These are phyloP conservation scores for Turdus rufiventris DNA, from an alignment of 2,113 vertebrate genomes.

Conservation along the genomic window DNA sequence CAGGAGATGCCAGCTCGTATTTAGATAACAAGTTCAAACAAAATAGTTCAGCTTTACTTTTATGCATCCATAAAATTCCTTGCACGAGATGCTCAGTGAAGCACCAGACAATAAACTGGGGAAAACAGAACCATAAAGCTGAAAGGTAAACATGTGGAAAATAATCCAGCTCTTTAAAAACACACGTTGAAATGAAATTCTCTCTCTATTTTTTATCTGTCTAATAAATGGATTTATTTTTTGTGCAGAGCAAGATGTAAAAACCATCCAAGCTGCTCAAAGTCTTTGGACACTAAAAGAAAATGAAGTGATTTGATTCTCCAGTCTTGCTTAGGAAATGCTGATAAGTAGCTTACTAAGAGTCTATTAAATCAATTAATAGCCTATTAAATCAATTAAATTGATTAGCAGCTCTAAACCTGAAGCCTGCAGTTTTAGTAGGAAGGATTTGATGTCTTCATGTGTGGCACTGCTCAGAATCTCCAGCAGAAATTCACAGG, in stretches of 20 bases:
- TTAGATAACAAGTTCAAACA: not conserved
- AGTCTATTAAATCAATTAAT: not conserved
- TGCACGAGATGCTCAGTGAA: not conserved
- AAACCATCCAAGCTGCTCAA: not conserved
- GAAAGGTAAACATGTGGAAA: not conserved
- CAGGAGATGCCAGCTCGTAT: not conserved
- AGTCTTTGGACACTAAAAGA: not conserved
- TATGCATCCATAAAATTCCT: constrained; percentile 23
- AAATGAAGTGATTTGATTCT: not conserved
- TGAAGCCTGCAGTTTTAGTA: not conserved
- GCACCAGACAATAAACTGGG: not conserved
- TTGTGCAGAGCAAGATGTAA: not conserved
- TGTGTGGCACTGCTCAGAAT: not conserved
- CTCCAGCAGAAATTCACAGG: not conserved
- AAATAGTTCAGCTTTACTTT: not conserved
- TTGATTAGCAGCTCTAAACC: not conserved
- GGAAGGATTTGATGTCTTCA: not conserved
- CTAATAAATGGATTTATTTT: not conserved
- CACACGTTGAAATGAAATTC: not conserved
- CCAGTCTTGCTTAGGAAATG: not conserved
- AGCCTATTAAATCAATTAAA: not conserved
- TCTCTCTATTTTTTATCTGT: not conserved
- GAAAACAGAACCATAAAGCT: constrained; percentile 1
- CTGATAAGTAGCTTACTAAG: not conserved
- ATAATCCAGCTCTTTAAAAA: not conserved